Base-by-base conservation (phyloP, 2,888 invertebrate genomes). In the Tenthredo mesomela region DNA sequence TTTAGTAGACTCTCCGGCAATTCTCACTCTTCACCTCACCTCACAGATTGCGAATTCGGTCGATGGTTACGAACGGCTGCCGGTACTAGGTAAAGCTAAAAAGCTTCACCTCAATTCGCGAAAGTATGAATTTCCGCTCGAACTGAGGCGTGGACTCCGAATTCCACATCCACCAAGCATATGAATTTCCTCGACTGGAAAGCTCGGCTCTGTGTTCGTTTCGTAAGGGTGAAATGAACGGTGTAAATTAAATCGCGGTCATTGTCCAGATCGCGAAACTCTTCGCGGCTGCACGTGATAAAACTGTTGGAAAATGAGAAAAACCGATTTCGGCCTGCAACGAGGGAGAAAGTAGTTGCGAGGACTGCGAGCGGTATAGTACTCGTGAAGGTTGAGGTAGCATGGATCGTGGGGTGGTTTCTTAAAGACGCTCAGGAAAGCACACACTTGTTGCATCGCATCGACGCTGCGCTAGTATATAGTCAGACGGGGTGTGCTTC, bases 401-500 rank as follows among this genome's bases (percentile, higher is more conserved):
- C 67, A 54, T n/a, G 54, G 70, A 82, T 82, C 82, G 86, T 85
- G 86, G 86, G 85, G 86, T 86, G 90, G 84, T 91, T 92, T 91
- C 92, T 92, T 91, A 91, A 91, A 92, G 92, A 91, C 89, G 91
- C 87, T 91, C 90, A 88, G 85, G 82, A 25, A 82, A 61, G 67
- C 90, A 89, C 89, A 91, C 93, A 93, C 93, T 93, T 93, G 93
- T 93, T 93, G 93, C 93, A 86, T 67, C 47, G 29, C 93, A 86
- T 67, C 67, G 47, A 18, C 47, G 21, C 43, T 37, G 43, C 50
- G 50, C 67, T 33, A 18, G 29, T 67, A 47, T 47, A 29, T 29
- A 6, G 33, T 54, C 18, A 33, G 77, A 50, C 77, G 54, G n/a
- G 33, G 43, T 54, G 50, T 77, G 54, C 54, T 21, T 25, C 50